These are phyloP conservation scores for Hyposmocoma kahamanoa DNA, from an alignment of 1,140 invertebrate genomes.

Conservation along the genomic window DNA sequence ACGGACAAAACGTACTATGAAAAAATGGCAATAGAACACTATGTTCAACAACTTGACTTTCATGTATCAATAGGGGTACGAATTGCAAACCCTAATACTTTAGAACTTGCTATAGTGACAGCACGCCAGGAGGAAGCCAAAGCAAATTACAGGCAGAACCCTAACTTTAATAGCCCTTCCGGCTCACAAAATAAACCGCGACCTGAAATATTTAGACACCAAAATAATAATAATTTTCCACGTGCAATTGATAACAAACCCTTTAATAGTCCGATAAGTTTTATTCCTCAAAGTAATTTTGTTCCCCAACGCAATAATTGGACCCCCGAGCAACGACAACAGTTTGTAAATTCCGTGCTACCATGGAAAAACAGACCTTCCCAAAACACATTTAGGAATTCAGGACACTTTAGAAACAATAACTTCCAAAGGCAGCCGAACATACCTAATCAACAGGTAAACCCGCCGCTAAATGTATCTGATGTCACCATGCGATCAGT, in stretches of 20 bases:
- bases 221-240: neutral
- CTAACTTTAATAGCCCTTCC: neutral
- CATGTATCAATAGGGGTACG: conserved; percentile 3
- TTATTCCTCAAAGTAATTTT: neutral
- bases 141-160: neutral
- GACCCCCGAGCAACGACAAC: neutral
- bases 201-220: neutral
- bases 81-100: neutral
- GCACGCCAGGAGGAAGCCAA: conserved; percentile 6
- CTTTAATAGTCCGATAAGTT: neutral
- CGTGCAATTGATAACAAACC: neutral
- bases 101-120: neutral
- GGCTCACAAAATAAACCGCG: neutral
- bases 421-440: neutral
- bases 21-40: conserved; percentile 6
- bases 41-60: neutral
- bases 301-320: neutral
- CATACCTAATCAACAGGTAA: conserved; percentile 3
- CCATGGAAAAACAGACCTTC: neutral
- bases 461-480: neutral
- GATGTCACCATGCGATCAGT: conserved; percentile 9
- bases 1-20: conserved; percentile 5
- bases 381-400: neutral
- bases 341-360: neutral
- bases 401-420: neutral